phyloP scores from a whole-genome alignment of 2,797 vertebrate species.

The Protosalanx chinensis region DNA sequence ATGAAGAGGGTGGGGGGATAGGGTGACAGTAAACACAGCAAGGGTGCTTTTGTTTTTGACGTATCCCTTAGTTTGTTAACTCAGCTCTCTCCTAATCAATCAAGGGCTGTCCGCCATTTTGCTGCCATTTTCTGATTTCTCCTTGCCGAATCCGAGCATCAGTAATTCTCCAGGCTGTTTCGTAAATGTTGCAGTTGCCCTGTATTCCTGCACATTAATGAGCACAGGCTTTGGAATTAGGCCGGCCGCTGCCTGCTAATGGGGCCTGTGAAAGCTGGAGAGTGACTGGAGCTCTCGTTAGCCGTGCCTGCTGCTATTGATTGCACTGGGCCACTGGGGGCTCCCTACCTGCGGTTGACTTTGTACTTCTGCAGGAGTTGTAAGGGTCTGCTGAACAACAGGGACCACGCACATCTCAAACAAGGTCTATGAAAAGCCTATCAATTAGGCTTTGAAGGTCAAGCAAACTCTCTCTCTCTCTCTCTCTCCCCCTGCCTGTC shows the following conservation, averaged over 20 bases:
- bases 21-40: conserved; percentile 72
- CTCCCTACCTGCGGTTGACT: conserved; percentile 79
- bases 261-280: conserved; percentile 52
- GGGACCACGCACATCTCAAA: conserved; percentile 72
- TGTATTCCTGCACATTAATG: conserved; percentile 62
- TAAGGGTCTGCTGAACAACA: conserved; percentile 75
- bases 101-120: conserved; percentile 31
- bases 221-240: conserved; percentile 64
- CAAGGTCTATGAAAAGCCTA: conserved; percentile 79
- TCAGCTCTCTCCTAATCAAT: conserved; percentile 57
- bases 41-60: conserved; percentile 82
- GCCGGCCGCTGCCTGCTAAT: conserved; percentile 54
- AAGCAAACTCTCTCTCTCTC: conserved; percentile 66
- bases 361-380: conserved; percentile 76
- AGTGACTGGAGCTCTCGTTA: conserved; percentile 70
- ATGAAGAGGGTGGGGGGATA: conserved; percentile 28
- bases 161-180: conserved; percentile 38
- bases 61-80: conserved; percentile 44
- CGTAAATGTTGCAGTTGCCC: conserved; percentile 47
- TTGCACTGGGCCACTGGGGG: conserved; percentile 69
- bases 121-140: conserved; percentile 23
- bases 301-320: conserved; percentile 68
- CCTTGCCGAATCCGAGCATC: conserved; percentile 23
- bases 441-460: conserved; percentile 94
- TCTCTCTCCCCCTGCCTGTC: conserved; percentile 38